These are phyloP conservation scores for Lota lota DNA, from an alignment of 2,113 vertebrate genomes.

Conservation along the genomic window DNA sequence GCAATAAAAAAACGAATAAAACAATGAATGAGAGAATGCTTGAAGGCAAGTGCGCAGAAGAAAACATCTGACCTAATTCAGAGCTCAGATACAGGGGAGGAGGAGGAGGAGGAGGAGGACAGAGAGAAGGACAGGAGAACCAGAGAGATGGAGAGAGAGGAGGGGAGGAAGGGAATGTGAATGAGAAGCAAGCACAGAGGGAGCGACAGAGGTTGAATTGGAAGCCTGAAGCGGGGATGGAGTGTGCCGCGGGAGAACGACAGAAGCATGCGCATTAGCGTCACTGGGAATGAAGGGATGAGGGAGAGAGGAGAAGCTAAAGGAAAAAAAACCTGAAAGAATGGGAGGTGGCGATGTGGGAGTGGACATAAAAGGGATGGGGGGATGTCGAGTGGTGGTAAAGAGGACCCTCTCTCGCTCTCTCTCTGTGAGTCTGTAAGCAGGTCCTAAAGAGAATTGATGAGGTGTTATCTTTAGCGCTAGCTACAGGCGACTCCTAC, in stretches of 20 bases:
- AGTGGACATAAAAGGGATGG: conserved; percentile 21
- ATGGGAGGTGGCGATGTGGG: conserved; percentile 7
- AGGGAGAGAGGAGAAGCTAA: not conserved
- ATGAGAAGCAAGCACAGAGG: too few species aligned
- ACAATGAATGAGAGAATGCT: not conserved
- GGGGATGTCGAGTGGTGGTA: conserved; percentile 47
- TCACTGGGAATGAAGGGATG: not conserved
- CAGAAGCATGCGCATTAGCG: not conserved
- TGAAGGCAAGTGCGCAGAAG: conserved; percentile 32
- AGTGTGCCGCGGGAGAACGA: not conserved
- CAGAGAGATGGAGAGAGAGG: conserved; percentile 8
- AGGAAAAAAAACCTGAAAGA: not conserved
- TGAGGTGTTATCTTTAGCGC: conserved; percentile 50
- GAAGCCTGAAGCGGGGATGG: not conserved
- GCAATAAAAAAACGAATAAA: not conserved
- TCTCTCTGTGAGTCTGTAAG: conserved; percentile 23
- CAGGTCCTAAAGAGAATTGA: conserved; percentile 69
- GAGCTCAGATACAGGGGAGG: conserved; percentile 11
- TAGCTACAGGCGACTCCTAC: conserved; percentile 35
- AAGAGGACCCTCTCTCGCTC: conserved; percentile 29
- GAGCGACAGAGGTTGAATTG: too few species aligned
- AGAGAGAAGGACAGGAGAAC: conserved; percentile 8
- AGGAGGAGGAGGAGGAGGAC: conserved; percentile 8
- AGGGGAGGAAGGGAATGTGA: not conserved
- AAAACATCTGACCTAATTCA: conserved; percentile 43